Conservation (phyloP, 1,140 invertebrate genomes). For the Penaeus japonicus region DNA sequence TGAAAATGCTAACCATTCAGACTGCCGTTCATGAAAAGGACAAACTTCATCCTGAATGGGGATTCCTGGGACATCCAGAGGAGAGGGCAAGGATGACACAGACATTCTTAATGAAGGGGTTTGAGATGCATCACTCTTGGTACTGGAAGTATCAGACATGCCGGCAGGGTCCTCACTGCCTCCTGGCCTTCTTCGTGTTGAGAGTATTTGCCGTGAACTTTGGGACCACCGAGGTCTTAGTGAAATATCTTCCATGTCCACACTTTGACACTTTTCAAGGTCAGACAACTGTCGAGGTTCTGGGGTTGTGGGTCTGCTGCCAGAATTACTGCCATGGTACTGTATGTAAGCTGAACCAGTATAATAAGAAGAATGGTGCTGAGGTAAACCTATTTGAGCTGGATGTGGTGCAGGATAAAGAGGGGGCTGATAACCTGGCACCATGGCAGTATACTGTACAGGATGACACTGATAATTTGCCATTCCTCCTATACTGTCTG, state of each 20-base stretch:
- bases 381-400: too few species aligned
- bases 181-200: not conserved
- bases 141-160: conserved; percentile 24
- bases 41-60: conserved; percentile 65
- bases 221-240: not conserved
- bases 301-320: conserved; percentile 29
- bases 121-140: conserved; percentile 26
- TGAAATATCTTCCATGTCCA: conserved; percentile 47
- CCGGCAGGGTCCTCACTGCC: not conserved
- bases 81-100: conserved; percentile 51
- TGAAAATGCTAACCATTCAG: conserved; percentile 65
- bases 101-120: conserved; percentile 48
- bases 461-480: too few species aligned
- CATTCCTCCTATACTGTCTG: too few species aligned
- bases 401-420: not conserved
- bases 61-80: conserved; percentile 58
- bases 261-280: not conserved
- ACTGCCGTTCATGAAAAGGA: conserved; percentile 66
- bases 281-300: conserved; percentile 3
- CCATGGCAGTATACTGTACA: not conserved
- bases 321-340: not conserved
- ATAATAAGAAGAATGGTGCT: conserved; percentile 26
- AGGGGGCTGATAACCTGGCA: not conserved
- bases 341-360: conserved; percentile 35
- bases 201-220: not conserved